phyloP scores from a whole-genome alignment of 2,888 invertebrate species.

The Cataglyphis rosenhaueri region DNA sequence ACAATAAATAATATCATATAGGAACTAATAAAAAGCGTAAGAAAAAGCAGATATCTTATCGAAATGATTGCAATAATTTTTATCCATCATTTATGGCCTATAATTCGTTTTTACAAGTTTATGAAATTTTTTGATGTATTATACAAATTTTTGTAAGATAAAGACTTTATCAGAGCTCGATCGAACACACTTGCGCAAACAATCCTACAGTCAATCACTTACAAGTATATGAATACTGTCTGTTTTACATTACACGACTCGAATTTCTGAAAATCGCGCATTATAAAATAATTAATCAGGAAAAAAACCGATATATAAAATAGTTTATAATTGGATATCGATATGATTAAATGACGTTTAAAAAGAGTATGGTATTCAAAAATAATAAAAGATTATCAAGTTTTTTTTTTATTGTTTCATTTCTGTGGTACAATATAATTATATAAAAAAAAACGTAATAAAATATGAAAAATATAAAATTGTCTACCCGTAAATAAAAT shows the following conservation, averaged over 20 bases:
- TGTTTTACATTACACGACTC: background rate
- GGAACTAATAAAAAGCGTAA: background rate
- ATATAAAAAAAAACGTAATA: background rate
- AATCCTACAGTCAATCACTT: background rate
- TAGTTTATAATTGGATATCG: background rate
- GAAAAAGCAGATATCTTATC: background rate
- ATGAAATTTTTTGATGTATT: background rate
- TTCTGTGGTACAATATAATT: background rate
- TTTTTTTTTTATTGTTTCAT: background rate
- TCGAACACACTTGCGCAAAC: constrained; percentile 3
- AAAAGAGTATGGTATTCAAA: background rate
- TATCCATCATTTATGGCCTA: constrained; percentile 9
- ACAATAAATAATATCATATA: background rate
- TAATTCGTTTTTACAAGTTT: background rate
- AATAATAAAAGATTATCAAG: background rate
- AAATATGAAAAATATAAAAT: background rate
- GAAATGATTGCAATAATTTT: background rate
- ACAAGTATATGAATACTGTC: background rate
- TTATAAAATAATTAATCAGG: constrained; percentile 13
- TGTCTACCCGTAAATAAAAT: background rate
- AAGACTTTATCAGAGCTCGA: background rate
- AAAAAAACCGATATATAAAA: background rate
- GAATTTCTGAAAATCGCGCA: background rate
- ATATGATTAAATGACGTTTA: background rate
- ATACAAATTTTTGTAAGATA: background rate